phyloP scores from a whole-genome alignment of 2,888 invertebrate genomes.

The Ophonus ardosiacus region DNA sequence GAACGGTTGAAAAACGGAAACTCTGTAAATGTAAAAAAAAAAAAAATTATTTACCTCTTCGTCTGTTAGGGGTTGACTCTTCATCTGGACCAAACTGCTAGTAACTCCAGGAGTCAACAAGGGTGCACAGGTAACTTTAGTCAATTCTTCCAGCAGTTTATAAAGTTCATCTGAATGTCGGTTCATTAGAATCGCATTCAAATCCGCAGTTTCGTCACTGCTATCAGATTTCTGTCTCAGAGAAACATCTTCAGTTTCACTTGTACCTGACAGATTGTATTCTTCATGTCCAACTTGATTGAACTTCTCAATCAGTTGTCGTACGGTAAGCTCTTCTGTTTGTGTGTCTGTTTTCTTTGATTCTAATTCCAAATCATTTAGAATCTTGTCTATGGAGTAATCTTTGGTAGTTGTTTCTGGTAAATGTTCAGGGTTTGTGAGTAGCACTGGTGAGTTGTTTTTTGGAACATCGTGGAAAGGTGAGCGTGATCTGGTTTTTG shows the following conservation, averaged over 20 bases:
- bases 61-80: conserved; percentile 69
- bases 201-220: conserved; percentile 20
- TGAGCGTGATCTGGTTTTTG: conserved; percentile 66
- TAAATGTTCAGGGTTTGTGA: conserved; percentile 58
- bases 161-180: conserved; percentile 73
- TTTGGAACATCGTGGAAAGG: conserved; percentile 71
- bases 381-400: conserved; percentile 72
- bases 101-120: conserved; percentile 73
- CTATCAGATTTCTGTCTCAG: conserved; percentile 46
- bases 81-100: conserved; percentile 71
- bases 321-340: conserved; percentile 68
- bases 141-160: conserved; percentile 72
- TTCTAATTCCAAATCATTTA: conserved; percentile 70
- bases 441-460: conserved; percentile 69
- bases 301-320: conserved; percentile 72
- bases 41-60: conserved; percentile 70
- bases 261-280: conserved; percentile 63
- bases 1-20: too few relatives aligned
- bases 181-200: conserved; percentile 54
- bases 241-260: conserved; percentile 53
- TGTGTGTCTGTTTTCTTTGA: conserved; percentile 68
- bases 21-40: too few relatives aligned
- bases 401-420: conserved; percentile 64
- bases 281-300: conserved; percentile 68
- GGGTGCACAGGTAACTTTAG: conserved; percentile 74